Evolutionary conservation across 2,888 invertebrate genomes (phyloP).

Genomic region (Drosophila hawaiiensis): DNA sequence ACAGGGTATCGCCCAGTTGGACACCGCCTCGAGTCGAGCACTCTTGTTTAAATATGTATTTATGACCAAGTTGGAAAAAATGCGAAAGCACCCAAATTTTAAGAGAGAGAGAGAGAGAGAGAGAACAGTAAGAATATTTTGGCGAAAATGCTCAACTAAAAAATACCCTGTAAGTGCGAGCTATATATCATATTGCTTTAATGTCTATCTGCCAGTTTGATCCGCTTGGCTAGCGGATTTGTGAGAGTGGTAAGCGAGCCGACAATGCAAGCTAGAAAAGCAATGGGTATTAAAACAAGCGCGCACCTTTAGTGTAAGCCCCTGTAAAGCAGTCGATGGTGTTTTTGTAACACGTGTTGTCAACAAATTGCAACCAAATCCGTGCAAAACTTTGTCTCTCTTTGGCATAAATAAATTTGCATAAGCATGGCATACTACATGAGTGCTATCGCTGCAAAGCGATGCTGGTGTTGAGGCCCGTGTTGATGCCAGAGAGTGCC

Average conservation of each 20-base stretch:
- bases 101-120: neutral
- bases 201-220: neutral
- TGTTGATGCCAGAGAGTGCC: slow-evolving; percentile 13
- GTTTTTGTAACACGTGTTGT: slow-evolving; percentile 71
- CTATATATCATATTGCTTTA: too few species aligned
- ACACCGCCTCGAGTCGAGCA: neutral
- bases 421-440: slow-evolving; percentile 68
- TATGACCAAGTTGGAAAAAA: slow-evolving; percentile 6
- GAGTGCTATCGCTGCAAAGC: slow-evolving; percentile 29
- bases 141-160: neutral
- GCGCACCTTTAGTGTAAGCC: slow-evolving; percentile 5
- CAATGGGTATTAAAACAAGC: slow-evolving; percentile 16
- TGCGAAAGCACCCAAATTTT: neutral
- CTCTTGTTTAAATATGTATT: slow-evolving; percentile 10
- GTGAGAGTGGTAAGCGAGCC: neutral
- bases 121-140: neutral
- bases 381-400: slow-evolving; percentile 71
- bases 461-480: slow-evolving; percentile 2
- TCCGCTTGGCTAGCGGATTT: neutral
- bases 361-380: slow-evolving; percentile 78
- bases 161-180: neutral
- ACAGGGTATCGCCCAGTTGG: neutral
- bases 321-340: slow-evolving; percentile 11
- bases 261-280: neutral
- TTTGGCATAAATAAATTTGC: slow-evolving; percentile 75